phyloP scores from a whole-genome alignment of 1,140 invertebrate species.

The Heterodera carotae region DNA sequence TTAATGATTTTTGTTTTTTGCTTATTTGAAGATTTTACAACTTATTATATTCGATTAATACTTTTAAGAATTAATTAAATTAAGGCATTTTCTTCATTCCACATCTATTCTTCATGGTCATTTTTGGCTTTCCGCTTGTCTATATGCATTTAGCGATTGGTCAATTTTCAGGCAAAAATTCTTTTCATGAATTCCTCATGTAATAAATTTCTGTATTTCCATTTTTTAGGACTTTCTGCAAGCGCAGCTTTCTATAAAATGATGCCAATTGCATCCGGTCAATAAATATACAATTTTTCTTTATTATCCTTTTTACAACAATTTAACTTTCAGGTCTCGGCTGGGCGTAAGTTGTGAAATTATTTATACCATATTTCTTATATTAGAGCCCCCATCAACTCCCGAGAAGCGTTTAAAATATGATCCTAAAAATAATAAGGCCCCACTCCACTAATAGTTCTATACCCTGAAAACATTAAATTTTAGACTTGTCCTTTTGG shows the following conservation, averaged over 20 bases:
- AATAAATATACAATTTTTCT: slow-evolving; percentile 9
- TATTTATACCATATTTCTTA: background rate
- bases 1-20: too few relatives aligned
- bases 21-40: too few relatives aligned
- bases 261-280: slow-evolving; percentile 60
- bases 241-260: slow-evolving; percentile 54
- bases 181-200: background rate
- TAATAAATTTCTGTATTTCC: background rate
- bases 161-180: slow-evolving; percentile 56
- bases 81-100: slow-evolving; percentile 62
- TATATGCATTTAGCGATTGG: slow-evolving; percentile 59
- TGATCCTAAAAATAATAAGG: too few relatives aligned
- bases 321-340: slow-evolving; percentile 66
- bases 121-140: slow-evolving; percentile 63
- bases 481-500: slow-evolving; percentile 62
- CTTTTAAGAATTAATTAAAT: background rate
- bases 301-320: too few relatives aligned
- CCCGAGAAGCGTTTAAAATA: too few relatives aligned
- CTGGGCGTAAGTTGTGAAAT: slow-evolving; percentile 66
- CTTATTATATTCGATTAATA: too few relatives aligned
- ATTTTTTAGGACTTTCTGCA: slow-evolving; percentile 57
- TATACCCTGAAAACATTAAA: too few relatives aligned
- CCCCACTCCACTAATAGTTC: too few relatives aligned
- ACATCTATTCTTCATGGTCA: slow-evolving; percentile 57
- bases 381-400: too few relatives aligned